phyloP scores from a whole-genome alignment of 2,797 vertebrate species.

The Chloroceryle inda region DNA sequence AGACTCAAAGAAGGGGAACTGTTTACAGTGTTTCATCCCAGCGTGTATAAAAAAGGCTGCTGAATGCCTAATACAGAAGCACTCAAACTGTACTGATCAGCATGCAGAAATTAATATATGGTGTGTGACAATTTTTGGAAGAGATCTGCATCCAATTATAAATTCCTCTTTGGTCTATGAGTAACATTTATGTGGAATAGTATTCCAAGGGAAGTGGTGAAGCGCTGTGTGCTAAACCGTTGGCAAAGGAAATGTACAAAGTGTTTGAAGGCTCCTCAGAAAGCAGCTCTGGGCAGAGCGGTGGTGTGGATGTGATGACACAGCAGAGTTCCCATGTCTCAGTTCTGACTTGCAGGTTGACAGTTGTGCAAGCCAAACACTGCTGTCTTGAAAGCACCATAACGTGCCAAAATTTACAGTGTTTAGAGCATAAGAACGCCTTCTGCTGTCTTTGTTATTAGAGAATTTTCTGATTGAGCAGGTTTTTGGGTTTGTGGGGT shows the following conservation, averaged over 20 bases:
- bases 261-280: constrained; percentile 22
- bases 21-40: neutral
- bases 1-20: neutral
- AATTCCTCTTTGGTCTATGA: constrained; percentile 8
- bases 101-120: neutral
- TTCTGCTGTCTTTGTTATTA: neutral
- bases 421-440: neutral
- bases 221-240: neutral
- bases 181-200: neutral
- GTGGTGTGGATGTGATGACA: neutral
- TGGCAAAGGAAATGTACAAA: neutral
- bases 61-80: constrained; percentile 10
- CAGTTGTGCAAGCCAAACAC: neutral
- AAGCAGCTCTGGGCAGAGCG: neutral
- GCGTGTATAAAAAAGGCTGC: neutral
- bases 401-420: neutral
- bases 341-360: neutral
- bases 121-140: neutral
- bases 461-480: neutral
- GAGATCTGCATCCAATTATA: constrained; percentile 19
- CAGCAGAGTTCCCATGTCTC: neutral
- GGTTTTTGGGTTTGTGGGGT: neutral
- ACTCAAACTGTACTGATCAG: neutral
- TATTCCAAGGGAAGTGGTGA: constrained; percentile 35
- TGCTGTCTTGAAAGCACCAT: neutral